Evolutionary conservation across 2,113 vertebrate genomes (phyloP), one percentile per base, ranked within the genome.

Genomic region (Echinops telfairi): DNA sequence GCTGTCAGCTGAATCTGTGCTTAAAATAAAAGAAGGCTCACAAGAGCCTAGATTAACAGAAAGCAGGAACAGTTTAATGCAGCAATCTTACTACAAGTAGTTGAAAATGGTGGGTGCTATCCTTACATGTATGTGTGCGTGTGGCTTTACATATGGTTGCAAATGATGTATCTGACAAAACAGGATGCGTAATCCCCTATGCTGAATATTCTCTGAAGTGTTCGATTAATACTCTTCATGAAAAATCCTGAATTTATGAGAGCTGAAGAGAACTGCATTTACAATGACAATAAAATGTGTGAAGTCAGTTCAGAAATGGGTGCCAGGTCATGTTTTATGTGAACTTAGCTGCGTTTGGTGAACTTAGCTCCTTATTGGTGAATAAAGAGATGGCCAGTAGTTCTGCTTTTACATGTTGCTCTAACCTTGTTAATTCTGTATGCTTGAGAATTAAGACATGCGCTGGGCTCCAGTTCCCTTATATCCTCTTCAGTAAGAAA

Each of bases 1-100:
- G 96, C 96, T 96, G 97, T 96, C 95, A 96, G 95, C 95, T 95
- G 95, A 93, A 89, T 93, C 88, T 96, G 94, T 95, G 95, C 96
- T 97, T 96, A 95, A 96, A 96, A 95, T 53, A 83, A 57, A 96
- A 95, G 95, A 94, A 38, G 95, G 79, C 29, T 53, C 88, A 11
- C 95, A 95, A 97, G 70, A 96, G n/a, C 86, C 83, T n/a, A 96
- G 95, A 95, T 95, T 94, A 92, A 23, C 96, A 86, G 77, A 93
- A 92, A 9, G 95, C 23, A 96, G 89, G 15, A 71, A 81, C 57
- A 53, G 87, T 90, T 84, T 81, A 86, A 89, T 0, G 66, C 58
- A 77, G 94, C 92, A 89, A 94, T 79, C 92, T 95, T 93, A 90
- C 88, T 70, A 88, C 76, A 88, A 94, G 90, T 83, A 91, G 64